These are phyloP conservation scores for Ormyrus pomaceus DNA, from an alignment of 2,888 invertebrate genomes.

Conservation along the genomic window DNA sequence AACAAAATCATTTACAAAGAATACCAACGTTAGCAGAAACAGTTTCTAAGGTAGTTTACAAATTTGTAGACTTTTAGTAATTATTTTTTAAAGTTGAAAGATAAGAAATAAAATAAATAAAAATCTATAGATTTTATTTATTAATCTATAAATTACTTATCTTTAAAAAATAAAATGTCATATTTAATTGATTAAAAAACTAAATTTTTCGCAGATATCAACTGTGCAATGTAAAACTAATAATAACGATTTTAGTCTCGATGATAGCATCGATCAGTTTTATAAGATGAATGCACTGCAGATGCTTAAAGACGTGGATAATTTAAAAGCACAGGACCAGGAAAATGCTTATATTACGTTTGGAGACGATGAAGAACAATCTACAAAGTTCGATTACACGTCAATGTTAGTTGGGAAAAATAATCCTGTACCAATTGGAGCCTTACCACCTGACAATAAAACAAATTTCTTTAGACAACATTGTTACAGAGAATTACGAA, in stretches of 20 bases:
- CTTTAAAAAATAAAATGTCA: too few species aligned
- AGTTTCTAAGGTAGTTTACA: too few species aligned
- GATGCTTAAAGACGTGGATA: conserved; percentile 42
- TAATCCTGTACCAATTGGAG: neutral
- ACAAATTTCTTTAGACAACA: conserved; percentile 31
- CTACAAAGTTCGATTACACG: conserved; percentile 17
- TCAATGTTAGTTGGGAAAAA: conserved; percentile 20
- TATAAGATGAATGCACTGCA: conserved; percentile 48
- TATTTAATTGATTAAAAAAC: too few species aligned
- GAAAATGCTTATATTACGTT: conserved; percentile 21
- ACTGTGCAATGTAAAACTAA: neutral
- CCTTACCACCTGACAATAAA: neutral
- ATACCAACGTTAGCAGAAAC: too few species aligned
- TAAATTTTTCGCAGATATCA: too few species aligned
- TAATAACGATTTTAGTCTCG: conserved; percentile 1
- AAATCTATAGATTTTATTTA: too few species aligned
- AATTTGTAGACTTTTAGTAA: too few species aligned
- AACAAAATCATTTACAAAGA: too few species aligned
- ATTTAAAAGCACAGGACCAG: conserved; percentile 19
- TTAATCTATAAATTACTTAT: too few species aligned
- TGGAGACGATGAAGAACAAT: neutral
- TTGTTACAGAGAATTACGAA: conserved; percentile 35
- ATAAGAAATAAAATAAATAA: too few species aligned
- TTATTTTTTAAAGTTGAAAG: too few species aligned
- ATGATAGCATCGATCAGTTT: conserved; percentile 12